Base-by-base conservation (phyloP, 2,888 invertebrate species). In the Brenthis daphne region DNA sequence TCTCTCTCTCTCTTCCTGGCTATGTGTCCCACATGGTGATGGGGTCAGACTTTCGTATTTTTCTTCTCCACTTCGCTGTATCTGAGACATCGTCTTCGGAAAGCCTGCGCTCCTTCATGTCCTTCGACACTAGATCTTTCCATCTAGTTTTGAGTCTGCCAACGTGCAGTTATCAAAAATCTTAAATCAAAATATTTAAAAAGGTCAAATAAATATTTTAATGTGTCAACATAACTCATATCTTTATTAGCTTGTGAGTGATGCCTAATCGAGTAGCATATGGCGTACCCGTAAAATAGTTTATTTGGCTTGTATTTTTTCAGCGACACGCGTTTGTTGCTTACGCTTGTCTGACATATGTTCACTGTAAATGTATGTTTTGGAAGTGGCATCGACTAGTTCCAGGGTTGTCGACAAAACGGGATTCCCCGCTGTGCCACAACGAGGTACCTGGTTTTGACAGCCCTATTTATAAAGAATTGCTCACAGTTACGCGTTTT, bases 401-500 rank as follows among this genome's bases (percentile, higher is more conserved):
- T 72, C 61, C 57, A 63, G 57, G 65, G 71, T 43, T 50, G 70
- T 43, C 56, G 43, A 61, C 50, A 76, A 75, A 69, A 65, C 63
- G n/a, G 67, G 75, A 73, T 75, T 72, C 77, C 84, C 84, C 80
- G 82, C 79, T 79, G 83, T 68, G 79, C 67, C 71, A 72, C 72
- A 74, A 76, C 78, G 77, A 66, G 65, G 80, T 78, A 33, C 37
- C 84, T 88, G 88, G 69, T 77, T 78, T 76, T 87, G 89, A 88
- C 88, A 87, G 77, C 86, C 84, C 82, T 85, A 82, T 78, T 82
- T 77, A 77, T 77, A 78, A 81, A 85, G 82, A 81, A 76, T 73
- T 73, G 74, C 73, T 73, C 77, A 60, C 55, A 69, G 78, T 79
- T 82, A 79, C 79, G 72, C 67, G 73, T 71, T 69, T 76, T 72